Base-by-base conservation (phyloP, 2,888 invertebrate genomes). In the Aelia acuminata region DNA sequence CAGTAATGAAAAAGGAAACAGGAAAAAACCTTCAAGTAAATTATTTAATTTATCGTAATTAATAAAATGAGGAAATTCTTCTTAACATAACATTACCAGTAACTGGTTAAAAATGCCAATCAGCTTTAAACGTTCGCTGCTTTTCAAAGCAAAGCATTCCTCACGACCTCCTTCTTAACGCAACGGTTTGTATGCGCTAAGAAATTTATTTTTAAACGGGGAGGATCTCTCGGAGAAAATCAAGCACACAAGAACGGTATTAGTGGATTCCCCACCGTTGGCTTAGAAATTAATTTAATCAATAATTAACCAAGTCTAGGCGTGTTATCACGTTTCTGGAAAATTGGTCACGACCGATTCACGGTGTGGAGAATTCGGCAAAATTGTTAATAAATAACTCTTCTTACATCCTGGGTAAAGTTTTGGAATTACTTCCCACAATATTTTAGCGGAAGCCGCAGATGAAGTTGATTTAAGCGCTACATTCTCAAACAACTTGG, bases 61-160 rank as follows among this genome's bases (percentile, higher is more conserved):
- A 57, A 26, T 13, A 7, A 26, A 57, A 53, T n/a, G 13, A 57
- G 26, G 1, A 57, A 57, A 26, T 26, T 11, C 26, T 57, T 3
- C 4, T 13, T 13, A 18, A 13, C 26, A 26, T 26, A 57, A 57
- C 22, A 57, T 35, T 70, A 35, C 35, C 20, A 5, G 31, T 35
- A 26, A 26, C 7, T 7, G 35, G 31, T 35, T 18, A 35, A 70
- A 31, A 70, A 31, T 35, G 35, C 63, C 31, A 70, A 70, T 70
- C 63, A 35, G 15, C 35, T 70, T 70, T 70, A 70, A 63, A 15
- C 8, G 63, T 63, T 18, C 4, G 63, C 31, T 1, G 15, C 31
- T 18, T 63, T 63, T 63, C 15, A 57, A 63, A 35, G 63, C 63
- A 15, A 70, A 70, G 63, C 63, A 70, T 70, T 70, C 63, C 63